Conservation (phyloP, 2,113 vertebrate species). For the Pangasianodon hypophthalmus region DNA sequence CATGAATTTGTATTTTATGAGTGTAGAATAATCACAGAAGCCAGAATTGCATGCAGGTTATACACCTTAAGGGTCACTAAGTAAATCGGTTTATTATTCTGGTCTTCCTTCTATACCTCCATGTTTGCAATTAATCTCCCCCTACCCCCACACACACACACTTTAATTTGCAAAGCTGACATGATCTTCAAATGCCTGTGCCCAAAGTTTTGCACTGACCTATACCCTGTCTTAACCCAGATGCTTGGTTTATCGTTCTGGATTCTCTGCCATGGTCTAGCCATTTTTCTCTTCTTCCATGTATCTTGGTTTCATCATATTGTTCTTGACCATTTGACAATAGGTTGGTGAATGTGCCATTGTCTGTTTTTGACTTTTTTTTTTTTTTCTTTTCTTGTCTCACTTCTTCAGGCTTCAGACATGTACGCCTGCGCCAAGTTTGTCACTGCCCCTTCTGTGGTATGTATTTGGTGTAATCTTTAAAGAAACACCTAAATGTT, state of each 20-base stretch:
- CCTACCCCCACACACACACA: too few relatives aligned
- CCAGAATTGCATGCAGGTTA: not conserved
- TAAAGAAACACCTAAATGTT: not conserved
- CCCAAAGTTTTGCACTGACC: not conserved
- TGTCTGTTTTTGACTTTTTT: not conserved
- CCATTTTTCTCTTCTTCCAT: not conserved
- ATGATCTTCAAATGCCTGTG: not conserved
- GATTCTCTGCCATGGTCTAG: not conserved
- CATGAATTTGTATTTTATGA: not conserved
- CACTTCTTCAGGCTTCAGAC: constrained; percentile 64
- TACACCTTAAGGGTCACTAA: not conserved
- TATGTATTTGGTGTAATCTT: constrained; percentile 58
- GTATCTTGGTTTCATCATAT: not conserved
- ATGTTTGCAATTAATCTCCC: not conserved
- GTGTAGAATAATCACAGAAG: not conserved
- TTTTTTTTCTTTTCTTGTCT: not conserved
- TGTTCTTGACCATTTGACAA: not conserved
- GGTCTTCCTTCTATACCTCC: too few relatives aligned
- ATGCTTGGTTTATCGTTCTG: not conserved
- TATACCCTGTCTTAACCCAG: not conserved
- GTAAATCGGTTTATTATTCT: not conserved
- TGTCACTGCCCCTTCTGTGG: constrained; percentile 75
- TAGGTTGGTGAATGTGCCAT: not conserved
- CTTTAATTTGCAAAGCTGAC: not conserved
- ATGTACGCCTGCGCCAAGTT: constrained; percentile 82